A percentile compares a stretch with the other conserved stretches of the same genome.
Evolutionary conservation across 2,113 vertebrate species (phyloP).

Genomic region (Synodontis membranacea): DNA sequence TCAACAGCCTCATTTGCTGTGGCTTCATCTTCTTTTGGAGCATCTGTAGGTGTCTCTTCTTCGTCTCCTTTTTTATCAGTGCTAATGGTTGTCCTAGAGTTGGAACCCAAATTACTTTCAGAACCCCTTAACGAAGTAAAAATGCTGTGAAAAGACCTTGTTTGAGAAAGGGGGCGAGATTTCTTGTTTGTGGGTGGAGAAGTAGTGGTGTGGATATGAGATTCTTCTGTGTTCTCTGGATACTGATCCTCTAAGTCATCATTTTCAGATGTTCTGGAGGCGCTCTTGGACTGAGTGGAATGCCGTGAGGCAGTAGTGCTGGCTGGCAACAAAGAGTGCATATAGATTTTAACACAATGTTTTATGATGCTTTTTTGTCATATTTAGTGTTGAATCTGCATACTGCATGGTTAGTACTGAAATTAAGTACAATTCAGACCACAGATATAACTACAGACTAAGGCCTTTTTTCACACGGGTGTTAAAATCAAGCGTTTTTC

Average conservation of each 20-base stretch:
- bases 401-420: background rate
- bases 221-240: slow-evolving; percentile 57
- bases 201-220: slow-evolving; percentile 46
- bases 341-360: slow-evolving; percentile 8
- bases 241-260: slow-evolving; percentile 62
- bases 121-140: slow-evolving; percentile 74
- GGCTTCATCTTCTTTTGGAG: slow-evolving; percentile 51
- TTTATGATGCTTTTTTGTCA: background rate
- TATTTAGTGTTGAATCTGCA: background rate
- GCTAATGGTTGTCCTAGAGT: slow-evolving; percentile 51
- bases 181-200: slow-evolving; percentile 57
- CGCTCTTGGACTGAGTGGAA: slow-evolving; percentile 60
- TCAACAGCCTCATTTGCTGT: slow-evolving; percentile 52
- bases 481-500: too few relatives aligned
- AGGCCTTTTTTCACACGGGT: too few relatives aligned
- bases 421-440: background rate
- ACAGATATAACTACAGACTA: too few relatives aligned
- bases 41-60: slow-evolving; percentile 52
- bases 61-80: slow-evolving; percentile 47
- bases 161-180: slow-evolving; percentile 69
- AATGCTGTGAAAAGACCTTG: slow-evolving; percentile 74
- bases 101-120: slow-evolving; percentile 56
- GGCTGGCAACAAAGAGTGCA: slow-evolving; percentile 68
- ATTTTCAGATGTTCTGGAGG: slow-evolving; percentile 59
- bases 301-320: slow-evolving; percentile 61